phyloP scores from a whole-genome alignment of 2,888 invertebrate species.

The Pristionchus japonicus region DNA sequence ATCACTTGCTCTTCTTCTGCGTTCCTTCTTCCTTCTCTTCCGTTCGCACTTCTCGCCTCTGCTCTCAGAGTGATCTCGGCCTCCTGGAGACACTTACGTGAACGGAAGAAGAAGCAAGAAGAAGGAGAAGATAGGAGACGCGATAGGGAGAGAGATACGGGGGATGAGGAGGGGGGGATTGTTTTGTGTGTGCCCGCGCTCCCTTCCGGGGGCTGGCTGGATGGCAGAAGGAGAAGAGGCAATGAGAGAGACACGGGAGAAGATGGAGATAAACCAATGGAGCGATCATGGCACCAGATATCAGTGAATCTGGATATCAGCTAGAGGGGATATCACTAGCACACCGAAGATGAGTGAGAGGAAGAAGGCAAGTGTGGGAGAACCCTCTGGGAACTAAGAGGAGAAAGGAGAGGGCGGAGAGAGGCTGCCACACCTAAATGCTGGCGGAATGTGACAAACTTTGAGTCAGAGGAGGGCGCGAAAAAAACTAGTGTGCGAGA shows the following conservation, averaged over 20 bases:
- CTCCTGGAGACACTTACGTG: constrained; percentile 7
- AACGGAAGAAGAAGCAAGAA: no score
- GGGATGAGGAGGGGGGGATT: constrained; percentile 23
- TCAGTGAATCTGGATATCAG: not conserved
- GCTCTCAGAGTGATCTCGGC: not conserved
- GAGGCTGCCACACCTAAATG: constrained; percentile 18
- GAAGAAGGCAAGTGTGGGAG: not conserved
- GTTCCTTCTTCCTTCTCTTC: constrained; percentile 19
- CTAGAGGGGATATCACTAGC: not conserved
- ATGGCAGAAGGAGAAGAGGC: not conserved
- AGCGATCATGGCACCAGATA: not conserved
- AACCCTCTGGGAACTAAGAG: not conserved
- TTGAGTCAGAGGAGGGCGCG: not conserved
- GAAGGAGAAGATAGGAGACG: not conserved
- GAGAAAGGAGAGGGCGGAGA: not conserved
- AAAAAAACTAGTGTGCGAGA: constrained; percentile 8
- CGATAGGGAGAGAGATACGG: not conserved
- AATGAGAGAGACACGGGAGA: not conserved
- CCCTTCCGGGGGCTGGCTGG: not conserved
- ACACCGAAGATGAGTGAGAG: not conserved
- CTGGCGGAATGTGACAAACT: constrained; percentile 4
- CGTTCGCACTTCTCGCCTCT: not conserved
- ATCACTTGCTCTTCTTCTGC: not conserved
- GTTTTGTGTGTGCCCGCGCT: constrained; percentile 3
- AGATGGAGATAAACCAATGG: not conserved